Conservation (phyloP, 2,797 vertebrate species). For the Nyctalus aviator region DNA sequence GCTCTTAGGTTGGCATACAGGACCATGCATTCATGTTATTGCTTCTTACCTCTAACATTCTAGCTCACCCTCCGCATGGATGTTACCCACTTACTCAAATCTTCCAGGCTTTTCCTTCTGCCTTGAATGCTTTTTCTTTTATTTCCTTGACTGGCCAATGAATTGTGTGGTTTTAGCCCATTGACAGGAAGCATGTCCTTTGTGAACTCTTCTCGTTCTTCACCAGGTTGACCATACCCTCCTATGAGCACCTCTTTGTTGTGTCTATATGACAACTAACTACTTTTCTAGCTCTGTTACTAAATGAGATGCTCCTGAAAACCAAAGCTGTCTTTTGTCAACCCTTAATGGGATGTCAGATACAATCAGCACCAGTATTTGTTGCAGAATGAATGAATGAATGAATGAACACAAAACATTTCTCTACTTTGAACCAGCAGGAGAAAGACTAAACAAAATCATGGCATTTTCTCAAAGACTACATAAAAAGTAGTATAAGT, state of each 20-base stretch:
- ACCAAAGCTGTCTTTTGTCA: not conserved
- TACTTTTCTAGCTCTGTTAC: not conserved
- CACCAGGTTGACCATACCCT: not conserved
- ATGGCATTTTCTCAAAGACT: not conserved
- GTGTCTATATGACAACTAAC: not conserved
- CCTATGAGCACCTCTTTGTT: not conserved
- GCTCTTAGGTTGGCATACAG: not conserved
- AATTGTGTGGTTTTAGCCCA: not conserved
- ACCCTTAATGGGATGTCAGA: not conserved
- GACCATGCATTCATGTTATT: too few relatives aligned
- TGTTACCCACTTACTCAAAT: not conserved
- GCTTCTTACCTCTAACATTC: not conserved
- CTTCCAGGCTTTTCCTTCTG: not conserved
- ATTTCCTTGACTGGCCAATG: not conserved
- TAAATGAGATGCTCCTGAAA: not conserved
- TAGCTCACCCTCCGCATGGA: not conserved
- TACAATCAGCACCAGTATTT: not conserved
- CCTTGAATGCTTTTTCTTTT: not conserved
- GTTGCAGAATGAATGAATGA: not conserved
- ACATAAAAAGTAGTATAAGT: not conserved
- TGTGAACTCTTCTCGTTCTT: not conserved
- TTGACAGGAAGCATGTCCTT: not conserved
- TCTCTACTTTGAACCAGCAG: not conserved
- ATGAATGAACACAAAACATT: not conserved
- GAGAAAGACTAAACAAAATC: constrained; percentile 36